Conservation (phyloP, 2,797 vertebrate genomes). For the Tinamus major region DNA sequence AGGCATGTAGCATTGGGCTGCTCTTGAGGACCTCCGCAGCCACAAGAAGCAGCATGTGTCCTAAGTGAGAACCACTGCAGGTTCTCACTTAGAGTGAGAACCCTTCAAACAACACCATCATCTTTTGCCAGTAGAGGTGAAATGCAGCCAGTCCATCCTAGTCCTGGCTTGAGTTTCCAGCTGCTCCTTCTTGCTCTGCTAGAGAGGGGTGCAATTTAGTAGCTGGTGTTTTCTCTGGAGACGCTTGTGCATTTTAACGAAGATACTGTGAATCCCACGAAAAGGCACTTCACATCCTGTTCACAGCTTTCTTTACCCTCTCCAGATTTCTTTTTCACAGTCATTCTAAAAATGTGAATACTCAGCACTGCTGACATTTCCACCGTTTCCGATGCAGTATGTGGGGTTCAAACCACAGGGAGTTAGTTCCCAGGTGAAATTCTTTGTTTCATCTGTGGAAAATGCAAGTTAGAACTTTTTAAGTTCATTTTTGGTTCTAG, state of each 20-base stretch:
- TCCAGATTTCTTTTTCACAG: background rate
- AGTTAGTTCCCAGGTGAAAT: background rate
- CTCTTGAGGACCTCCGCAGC: background rate
- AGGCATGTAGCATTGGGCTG: fast-evolving
- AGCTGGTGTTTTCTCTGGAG: background rate
- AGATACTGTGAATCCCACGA: background rate
- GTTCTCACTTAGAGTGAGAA: too few species aligned
- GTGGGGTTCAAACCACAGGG: background rate
- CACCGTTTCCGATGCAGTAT: fast-evolving
- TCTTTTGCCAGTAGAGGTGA: background rate
- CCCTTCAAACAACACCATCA: background rate
- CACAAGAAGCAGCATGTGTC: fast-evolving
- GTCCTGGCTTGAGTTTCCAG: background rate
- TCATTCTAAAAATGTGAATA: background rate
- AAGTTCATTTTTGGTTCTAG: background rate
- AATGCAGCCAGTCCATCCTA: background rate
- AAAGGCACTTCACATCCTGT: background rate
- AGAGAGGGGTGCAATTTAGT: background rate
- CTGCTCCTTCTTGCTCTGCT: background rate
- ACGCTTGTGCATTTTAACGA: background rate
- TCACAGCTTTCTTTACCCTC: background rate
- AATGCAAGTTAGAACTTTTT: background rate
- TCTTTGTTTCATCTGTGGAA: background rate
- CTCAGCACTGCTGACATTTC: background rate
- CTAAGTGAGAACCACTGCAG: background rate